These are phyloP conservation scores for Calephelis virginiensis DNA, from an alignment of 1,140 invertebrate genomes.

Conservation along the genomic window DNA sequence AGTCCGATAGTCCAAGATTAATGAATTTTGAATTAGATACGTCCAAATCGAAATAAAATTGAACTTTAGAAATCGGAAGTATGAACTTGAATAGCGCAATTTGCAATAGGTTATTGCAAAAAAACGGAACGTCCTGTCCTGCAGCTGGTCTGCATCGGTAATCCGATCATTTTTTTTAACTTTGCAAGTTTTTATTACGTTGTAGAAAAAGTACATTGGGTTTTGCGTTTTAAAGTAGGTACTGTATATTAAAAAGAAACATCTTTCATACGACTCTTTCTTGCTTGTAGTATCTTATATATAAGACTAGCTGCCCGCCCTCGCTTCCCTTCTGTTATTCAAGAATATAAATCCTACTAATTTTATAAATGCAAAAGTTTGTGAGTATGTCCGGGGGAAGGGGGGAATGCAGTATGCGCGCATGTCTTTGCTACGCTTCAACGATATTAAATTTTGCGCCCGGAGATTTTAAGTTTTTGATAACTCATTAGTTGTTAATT, in stretches of 20 bases:
- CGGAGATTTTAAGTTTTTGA: no score
- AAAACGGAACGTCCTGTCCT: slow-evolving; percentile 54
- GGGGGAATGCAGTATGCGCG: no score
- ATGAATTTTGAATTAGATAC: slow-evolving; percentile 75
- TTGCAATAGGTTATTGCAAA: slow-evolving; percentile 67
- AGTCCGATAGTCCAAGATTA: slow-evolving; percentile 56
- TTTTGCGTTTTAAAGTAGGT: background rate
- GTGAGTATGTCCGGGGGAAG: no score
- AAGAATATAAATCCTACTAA: no score
- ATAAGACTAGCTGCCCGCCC: no score
- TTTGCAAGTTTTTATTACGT: slow-evolving; percentile 37
- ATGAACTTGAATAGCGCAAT: slow-evolving; percentile 61
- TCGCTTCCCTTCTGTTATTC: no score
- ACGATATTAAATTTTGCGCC: no score
- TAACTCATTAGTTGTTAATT: no score
- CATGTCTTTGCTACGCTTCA: no score
- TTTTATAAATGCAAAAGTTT: no score
- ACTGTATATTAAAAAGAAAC: background rate
- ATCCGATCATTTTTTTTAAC: slow-evolving; percentile 69
- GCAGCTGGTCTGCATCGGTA: slow-evolving; percentile 64
- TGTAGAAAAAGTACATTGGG: slow-evolving; percentile 15
- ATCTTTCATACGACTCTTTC: background rate
- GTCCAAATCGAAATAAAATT: slow-evolving; percentile 71
- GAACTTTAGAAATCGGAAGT: slow-evolving; percentile 69
- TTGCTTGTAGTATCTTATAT: no score